Conservation (phyloP, 2,888 invertebrate species). For the Synanthedon formicaeformis region DNA sequence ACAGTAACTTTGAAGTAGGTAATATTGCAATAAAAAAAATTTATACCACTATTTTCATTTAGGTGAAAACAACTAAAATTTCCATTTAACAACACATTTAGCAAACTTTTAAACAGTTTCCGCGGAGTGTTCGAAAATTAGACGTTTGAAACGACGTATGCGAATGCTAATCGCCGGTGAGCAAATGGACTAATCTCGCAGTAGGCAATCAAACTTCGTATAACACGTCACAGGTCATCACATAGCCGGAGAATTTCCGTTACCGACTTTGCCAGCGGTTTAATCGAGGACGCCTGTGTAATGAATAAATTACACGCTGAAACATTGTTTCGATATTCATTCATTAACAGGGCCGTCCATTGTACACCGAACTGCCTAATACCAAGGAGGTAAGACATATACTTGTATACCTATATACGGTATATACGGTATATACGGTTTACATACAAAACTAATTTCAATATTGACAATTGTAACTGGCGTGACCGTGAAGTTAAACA, state of each 20-base stretch:
- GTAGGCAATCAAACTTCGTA: not conserved
- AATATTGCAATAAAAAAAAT: too few species aligned
- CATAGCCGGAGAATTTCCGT: constrained; percentile 57
- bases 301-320: constrained; percentile 71
- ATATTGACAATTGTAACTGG: constrained; percentile 50
- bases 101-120: too few species aligned
- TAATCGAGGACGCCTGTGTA: constrained; percentile 66
- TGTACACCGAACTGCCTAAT: constrained; percentile 5
- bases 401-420: not conserved
- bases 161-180: constrained; percentile 4
- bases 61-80: too few species aligned
- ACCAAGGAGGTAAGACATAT: not conserved
- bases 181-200: not conserved
- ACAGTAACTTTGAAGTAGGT: too few species aligned
- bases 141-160: constrained; percentile 3
- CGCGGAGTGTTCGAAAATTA: constrained; percentile 1
- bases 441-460: constrained; percentile 32
- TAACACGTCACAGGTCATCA: constrained; percentile 38
- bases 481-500: constrained; percentile 30
- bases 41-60: too few species aligned
- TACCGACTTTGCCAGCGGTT: constrained; percentile 25
- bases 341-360: constrained; percentile 49
- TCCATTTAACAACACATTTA: too few species aligned
- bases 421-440: not conserved
- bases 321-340: constrained; percentile 63